A percentile compares a stretch with the other conserved stretches of the same genome.
These are phyloP conservation scores for Rhyacophila brunnea DNA, from an alignment of 1,140 invertebrate species.

Conservation along the genomic window DNA sequence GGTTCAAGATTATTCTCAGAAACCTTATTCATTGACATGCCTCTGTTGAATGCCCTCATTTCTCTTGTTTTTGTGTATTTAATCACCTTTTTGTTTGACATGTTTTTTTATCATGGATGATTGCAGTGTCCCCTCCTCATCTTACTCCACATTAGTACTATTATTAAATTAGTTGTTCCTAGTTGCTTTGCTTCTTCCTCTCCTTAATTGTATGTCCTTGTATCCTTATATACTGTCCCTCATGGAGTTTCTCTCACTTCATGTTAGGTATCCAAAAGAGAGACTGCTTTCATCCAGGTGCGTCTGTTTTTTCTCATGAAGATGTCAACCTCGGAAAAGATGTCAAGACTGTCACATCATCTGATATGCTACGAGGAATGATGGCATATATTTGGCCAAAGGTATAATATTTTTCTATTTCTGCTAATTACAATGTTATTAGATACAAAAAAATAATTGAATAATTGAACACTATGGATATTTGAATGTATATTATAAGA, in stretches of 20 bases:
- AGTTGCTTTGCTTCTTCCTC: conserved; percentile 31
- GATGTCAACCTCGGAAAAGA: conserved; percentile 57
- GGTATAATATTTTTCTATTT: too few species aligned
- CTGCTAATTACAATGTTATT: too few species aligned
- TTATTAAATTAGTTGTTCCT: conserved; percentile 20
- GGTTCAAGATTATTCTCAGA: too few species aligned
- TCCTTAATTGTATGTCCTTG: conserved; percentile 2
- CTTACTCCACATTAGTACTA: conserved; percentile 16
- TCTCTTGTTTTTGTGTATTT: conserved; percentile 2
- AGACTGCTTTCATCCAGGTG: conserved; percentile 89
- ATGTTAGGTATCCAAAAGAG: conserved; percentile 62
- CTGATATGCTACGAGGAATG: conserved; percentile 87
- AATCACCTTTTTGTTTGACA: conserved; percentile 5
- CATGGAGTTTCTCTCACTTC: conserved; percentile 41
- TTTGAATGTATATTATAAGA: too few species aligned
- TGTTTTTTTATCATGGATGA: conserved; percentile 27
- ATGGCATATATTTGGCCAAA: conserved; percentile 94
- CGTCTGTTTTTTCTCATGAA: conserved; percentile 67
- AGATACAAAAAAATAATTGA: too few species aligned
- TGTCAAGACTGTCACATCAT: conserved; percentile 63
- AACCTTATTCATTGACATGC: too few species aligned
- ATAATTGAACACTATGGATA: conserved; percentile 4
- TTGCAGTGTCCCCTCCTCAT: conserved; percentile 21
- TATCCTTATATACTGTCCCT: conserved; percentile 24
- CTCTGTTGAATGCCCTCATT: neutral